Evolutionary conservation across 2,797 vertebrate genomes (phyloP), one percentile per base, ranked within the genome.

Genomic region (Gorsachius magnificus): DNA sequence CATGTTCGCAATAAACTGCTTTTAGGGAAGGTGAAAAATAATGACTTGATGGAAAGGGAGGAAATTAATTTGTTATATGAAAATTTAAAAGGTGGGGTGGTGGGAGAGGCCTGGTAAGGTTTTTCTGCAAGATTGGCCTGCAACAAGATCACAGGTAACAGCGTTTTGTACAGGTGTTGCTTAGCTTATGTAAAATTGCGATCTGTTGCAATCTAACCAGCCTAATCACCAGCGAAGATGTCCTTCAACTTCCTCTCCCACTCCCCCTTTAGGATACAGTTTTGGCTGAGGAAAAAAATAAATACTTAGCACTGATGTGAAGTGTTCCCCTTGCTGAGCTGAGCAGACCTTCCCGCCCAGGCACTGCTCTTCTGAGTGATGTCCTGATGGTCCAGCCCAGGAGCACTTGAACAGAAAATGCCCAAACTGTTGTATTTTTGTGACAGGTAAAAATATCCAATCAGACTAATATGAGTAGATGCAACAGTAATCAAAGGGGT

Each of bases 1-100:
- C 36, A 31, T 46, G 72, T 84, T 83, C 1, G 6, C 85, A 91
- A 76, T 93, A 96, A 96, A 94, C 46, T 35, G 43, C 86, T 91
- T 92, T 80, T 80, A 89, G n/a, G 76, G 87, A 95, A 83, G 45
- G 68, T 87, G 43, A 83, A 50, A 89, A 94, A 61, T 84, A 70
- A 89, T 1, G 36, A 84, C 78, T 82, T 85, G 83, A 84, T 65
- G 41, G 79, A 69, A 87, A 87, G 48, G 82, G 76, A 87, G 53
- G 87, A 84, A 93, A 92, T 86, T 41, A 84, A 76, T 93, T 90
- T 89, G 68, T 80, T 85, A 48, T 18, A 77, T 15, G 53, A 92
- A 89, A 93, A 93, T 13, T 76, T 79, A 29, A 19, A 75, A 89
- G 56, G 56, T 17, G 36, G 11, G 46, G 18, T 33, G 48, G 80